These are phyloP conservation scores for Microchirus variegatus DNA, from an alignment of 2,797 vertebrate genomes.

Conservation along the genomic window DNA sequence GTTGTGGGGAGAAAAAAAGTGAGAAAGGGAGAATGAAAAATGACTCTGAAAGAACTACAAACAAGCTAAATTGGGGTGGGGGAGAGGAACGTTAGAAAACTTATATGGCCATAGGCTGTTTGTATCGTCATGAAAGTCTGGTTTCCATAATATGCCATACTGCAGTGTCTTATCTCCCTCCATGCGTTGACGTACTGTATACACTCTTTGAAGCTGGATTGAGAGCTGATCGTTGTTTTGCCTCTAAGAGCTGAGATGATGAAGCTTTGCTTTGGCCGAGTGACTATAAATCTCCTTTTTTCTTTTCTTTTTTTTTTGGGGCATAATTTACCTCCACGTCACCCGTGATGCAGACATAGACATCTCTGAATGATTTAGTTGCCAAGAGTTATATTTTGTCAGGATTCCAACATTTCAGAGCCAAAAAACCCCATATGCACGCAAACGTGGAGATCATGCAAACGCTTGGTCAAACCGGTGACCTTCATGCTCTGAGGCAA, in stretches of 20 bases:
- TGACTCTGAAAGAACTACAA: conserved; percentile 20
- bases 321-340: background rate
- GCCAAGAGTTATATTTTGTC: background rate
- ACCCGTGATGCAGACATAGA: background rate
- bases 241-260: conserved; percentile 12
- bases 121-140: conserved; percentile 5
- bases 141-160: background rate
- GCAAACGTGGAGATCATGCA: too few relatives aligned
- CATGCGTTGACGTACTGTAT: background rate
- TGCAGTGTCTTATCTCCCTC: conserved; percentile 4
- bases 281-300: background rate
- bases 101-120: background rate
- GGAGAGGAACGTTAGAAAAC: conserved; percentile 21
- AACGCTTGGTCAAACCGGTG: too few relatives aligned
- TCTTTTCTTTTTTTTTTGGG: too few relatives aligned
- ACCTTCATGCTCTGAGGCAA: too few relatives aligned
- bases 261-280: conserved; percentile 5
- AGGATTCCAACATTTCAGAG: too few relatives aligned
- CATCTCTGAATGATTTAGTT: background rate
- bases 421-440: too few relatives aligned
- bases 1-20: background rate
- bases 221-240: conserved; percentile 3
- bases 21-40: conserved; percentile 17
- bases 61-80: conserved; percentile 26
- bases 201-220: conserved; percentile 3